These are phyloP conservation scores for Limenitis camilla DNA, from an alignment of 2,888 invertebrate species.

Conservation along the genomic window DNA sequence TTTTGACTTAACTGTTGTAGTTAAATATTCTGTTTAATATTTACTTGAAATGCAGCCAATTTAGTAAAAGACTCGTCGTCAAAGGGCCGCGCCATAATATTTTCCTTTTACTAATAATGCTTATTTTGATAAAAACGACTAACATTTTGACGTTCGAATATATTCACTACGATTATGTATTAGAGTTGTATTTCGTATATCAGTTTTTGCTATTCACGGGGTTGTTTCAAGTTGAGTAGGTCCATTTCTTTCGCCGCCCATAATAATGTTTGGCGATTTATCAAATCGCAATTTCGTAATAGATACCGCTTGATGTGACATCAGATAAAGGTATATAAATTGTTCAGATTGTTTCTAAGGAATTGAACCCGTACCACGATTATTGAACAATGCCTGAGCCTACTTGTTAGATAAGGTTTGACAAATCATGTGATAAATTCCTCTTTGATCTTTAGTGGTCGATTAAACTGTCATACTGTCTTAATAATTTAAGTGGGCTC, in stretches of 20 bases:
- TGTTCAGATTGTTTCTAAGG: slow-evolving; percentile 30
- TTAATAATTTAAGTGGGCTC: neutral
- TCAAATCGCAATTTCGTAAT: slow-evolving; percentile 74
- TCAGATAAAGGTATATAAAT: slow-evolving; percentile 55
- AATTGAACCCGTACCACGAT: slow-evolving; percentile 10
- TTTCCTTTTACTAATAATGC: slow-evolving; percentile 61
- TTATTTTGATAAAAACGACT: slow-evolving; percentile 40
- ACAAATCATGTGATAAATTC: slow-evolving; percentile 9
- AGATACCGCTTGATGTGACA: slow-evolving; percentile 67
- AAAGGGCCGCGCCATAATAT: slow-evolving; percentile 52
- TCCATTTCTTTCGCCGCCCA: slow-evolving; percentile 70
- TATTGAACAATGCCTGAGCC: slow-evolving; percentile 9
- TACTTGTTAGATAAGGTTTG: slow-evolving; percentile 5
- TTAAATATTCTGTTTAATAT: slow-evolving; percentile 20
- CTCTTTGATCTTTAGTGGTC: neutral
- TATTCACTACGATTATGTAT: slow-evolving; percentile 29
- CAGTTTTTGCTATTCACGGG: slow-evolving; percentile 30
- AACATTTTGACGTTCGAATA: slow-evolving; percentile 22
- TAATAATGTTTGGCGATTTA: slow-evolving; percentile 72
- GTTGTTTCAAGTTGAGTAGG: slow-evolving; percentile 58
- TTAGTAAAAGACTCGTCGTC: slow-evolving; percentile 55
- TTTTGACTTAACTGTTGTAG: neutral
- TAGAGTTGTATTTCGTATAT: slow-evolving; percentile 36
- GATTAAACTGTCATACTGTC: slow-evolving; percentile 4
- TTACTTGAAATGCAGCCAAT: slow-evolving; percentile 42